Base-by-base conservation (phyloP, 2,797 vertebrate species). In the Sylvia borin region DNA sequence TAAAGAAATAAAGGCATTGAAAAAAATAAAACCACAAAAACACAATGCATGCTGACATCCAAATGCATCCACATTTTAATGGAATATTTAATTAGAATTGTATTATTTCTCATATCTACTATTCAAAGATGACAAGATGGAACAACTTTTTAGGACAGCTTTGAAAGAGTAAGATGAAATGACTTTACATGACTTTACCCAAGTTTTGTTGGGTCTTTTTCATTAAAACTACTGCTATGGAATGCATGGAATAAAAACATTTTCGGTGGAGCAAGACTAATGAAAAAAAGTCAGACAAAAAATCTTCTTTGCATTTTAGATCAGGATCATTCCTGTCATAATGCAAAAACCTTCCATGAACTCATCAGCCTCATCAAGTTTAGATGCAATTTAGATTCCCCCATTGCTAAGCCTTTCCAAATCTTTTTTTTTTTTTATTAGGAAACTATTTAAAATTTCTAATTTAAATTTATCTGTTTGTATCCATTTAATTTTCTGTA, bases 401-500 rank as follows among this genome's bases (percentile, higher is more conserved):
- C 36, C 22, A 21, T 54, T 87, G 55, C n/a, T 77, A 94, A 96
- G 53, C 61, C 47, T 85, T 89, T 79, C 53, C 34, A 92, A 89
- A 95, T 93, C 74, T 71, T 87, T 53, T 42, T 60, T 42, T 60
- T 73, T 82, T n/a, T 74, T 81, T 67, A 80, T 87, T 77, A 62
- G 64, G 48, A 89, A 74, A 43, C 32, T 42, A 64, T 74, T 91
- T 90, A 22, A 62, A 87, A 85, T 67, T 94, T 85, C 55, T 55
- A 62, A 14, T 38, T 94, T 89, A 79, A 70, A 79, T 85, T 91
- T 82, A 82, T 91, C 25, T 1, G 18, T 90, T 87, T 57, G 8
- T 73, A 85, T 62, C 29, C 29, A 42, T 94, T 95, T 87, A 86
- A 89, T 90, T 87, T 93, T 90, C 57, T 73, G 20, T 18, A 85